Base-by-base conservation (phyloP, 2,888 invertebrate species). In the Chymomyza caudatula region DNA sequence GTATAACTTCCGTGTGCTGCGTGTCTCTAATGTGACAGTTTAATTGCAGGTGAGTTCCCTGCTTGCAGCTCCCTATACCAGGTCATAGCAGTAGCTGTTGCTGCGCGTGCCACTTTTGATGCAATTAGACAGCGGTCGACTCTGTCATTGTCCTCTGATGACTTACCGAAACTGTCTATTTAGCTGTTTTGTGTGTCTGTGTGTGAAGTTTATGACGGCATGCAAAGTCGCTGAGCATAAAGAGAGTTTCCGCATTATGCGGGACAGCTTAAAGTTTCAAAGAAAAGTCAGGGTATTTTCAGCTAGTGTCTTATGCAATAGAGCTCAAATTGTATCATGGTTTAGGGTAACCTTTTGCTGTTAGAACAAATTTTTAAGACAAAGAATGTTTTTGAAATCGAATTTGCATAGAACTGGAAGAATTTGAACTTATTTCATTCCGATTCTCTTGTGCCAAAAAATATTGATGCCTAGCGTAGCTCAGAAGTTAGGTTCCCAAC, bases 11-110 rank as follows among this genome's bases (percentile, higher is more conserved):
- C 71, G 74, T 74, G 54, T 55, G 53, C 63, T 71, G 71, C 73
- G 69, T 82, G 67, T 72, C 60, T 63, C 73, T 85, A 81, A 86
- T 87, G 78, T 88, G 89, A 88, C 89, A 88, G 76, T 85, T 88
- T 88, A 89, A 88, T 89, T 88, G 86, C 87, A 89, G 89, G 88
- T 89, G 89, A 88, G 87, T 74, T 74, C 74, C 77, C 83, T 76
- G 76, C 53, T 25, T 44, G 23, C 61, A 37, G 42, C 29, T 37
- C 4, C 56, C 23, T 67, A 42, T 84, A 78, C 80, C 85, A 81
- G 80, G 59, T 76, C 60, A 44, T 57, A 37, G 20, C 62, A 51
- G 59, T 29, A 69, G 67, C 71, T 37, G 73, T 37, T 73, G 74
- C 20, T 47, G 29, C 25, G 15, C 25, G 15, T 54, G 23, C 15